A percentile compares a stretch with the other conserved stretches of the same genome.
These are phyloP conservation scores for Nasonia oneida DNA, from an alignment of 2,888 invertebrate species.

Conservation along the genomic window DNA sequence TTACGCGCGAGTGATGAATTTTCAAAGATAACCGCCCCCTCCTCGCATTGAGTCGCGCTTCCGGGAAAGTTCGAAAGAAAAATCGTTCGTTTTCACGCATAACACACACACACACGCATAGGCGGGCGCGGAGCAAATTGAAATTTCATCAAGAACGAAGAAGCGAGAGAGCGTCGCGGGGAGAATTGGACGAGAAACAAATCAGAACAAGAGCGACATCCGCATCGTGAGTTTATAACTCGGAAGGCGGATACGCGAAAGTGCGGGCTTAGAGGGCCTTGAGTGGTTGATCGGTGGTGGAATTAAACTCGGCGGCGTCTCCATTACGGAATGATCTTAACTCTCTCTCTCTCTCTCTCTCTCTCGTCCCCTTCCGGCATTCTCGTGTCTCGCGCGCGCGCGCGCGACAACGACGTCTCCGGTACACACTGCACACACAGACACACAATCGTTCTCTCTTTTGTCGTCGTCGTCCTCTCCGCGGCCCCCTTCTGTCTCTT, in stretches of 20 bases:
- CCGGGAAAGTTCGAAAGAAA: slow-evolving; percentile 21
- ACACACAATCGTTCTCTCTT: slow-evolving; percentile 16
- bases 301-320: slow-evolving; percentile 69
- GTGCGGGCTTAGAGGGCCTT: slow-evolving; percentile 64
- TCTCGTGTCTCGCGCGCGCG: slow-evolving; percentile 6
- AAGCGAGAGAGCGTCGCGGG: background rate
- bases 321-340: slow-evolving; percentile 68
- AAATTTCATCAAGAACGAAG: background rate
- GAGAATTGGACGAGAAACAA: slow-evolving; percentile 48
- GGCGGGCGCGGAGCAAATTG: background rate
- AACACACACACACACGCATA: background rate
- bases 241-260: slow-evolving; percentile 48
- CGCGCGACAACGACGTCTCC: background rate
- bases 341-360: slow-evolving; percentile 41
- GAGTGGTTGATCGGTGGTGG: slow-evolving; percentile 68
- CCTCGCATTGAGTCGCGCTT: background rate
- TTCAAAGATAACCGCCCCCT: slow-evolving; percentile 10
- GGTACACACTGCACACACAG: background rate
- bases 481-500: slow-evolving; percentile 51
- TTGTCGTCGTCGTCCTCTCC: background rate
- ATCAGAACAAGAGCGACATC: slow-evolving; percentile 50
- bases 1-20: slow-evolving; percentile 47
- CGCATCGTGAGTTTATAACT: slow-evolving; percentile 48
- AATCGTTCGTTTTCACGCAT: background rate
- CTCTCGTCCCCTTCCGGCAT: slow-evolving; percentile 41